Base-by-base conservation (phyloP, 2,888 invertebrate species). In the Noctua janthina region DNA sequence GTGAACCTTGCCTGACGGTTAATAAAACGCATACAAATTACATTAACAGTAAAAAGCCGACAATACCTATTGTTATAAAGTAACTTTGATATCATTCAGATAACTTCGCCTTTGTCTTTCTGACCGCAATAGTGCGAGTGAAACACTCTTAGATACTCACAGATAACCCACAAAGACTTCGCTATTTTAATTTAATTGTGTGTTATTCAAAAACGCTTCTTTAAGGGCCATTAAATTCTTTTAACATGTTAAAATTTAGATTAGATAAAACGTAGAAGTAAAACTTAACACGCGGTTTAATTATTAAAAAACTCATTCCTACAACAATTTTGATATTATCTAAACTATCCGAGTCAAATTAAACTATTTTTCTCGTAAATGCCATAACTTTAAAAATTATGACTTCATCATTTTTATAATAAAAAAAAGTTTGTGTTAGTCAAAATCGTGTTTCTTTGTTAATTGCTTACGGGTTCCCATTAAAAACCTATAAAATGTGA, bases 401-500 rank as follows among this genome's bases (percentile, higher is more conserved):
- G 81, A 78, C 86, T 87, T 67, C 67, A 85, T 88, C 66, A 72
- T 81, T 75, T 82, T 54, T 23, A 2, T 39, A 69, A n/a, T 23
- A 64, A 69, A 54, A 78, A 70, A 77, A 66, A 39, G 39, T 43
- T 46, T 74, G 13, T 75, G 75, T 74, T 76, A 76, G 75, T 81
- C 54, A 85, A 89, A 82, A 76, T 71, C 69, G 73, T 87, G 85
- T 82, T 87, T 78, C 72, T 80, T 68, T 69, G 76, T 84, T 87
- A 88, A 91, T 90, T 89, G 81, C 86, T 76, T 46, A 79, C 66
- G 79, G 81, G 75, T 83, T 74, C 66, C 82, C 88, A 90, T 91
- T 87, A 91, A 91, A 91, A 89, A 83, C 43, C 84, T 87, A 87
- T 92, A 90, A 92, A 91, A 90, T 56, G 49, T 35, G 39, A 71